phyloP scores from a whole-genome alignment of 2,113 vertebrate genomes.

The Lipotes vexillifer region DNA sequence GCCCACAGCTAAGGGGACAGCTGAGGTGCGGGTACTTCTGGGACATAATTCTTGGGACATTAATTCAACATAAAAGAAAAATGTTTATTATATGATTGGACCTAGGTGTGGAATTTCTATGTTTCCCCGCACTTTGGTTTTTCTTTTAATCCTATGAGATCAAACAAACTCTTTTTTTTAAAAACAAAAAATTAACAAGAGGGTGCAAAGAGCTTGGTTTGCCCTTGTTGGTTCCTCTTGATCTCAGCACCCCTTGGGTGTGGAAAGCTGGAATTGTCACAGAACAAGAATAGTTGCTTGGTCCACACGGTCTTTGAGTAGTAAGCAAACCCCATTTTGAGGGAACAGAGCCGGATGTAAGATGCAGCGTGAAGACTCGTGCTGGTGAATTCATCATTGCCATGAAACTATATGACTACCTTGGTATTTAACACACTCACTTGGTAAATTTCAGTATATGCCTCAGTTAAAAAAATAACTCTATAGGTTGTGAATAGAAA shows the following conservation, averaged over 20 bases:
- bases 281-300: fast-evolving
- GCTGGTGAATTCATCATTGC: fast-evolving
- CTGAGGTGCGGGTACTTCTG: too few species aligned
- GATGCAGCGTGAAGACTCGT: fast-evolving
- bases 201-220: too few species aligned
- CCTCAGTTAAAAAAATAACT: too few species aligned
- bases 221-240: background rate
- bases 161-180: too few species aligned
- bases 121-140: background rate
- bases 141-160: background rate
- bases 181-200: background rate
- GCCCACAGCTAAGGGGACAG: background rate
- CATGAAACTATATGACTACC: too few species aligned
- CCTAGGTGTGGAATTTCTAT: background rate
- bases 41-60: background rate
- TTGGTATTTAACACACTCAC: too few species aligned
- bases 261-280: too few species aligned
- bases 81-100: background rate
- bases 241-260: fast-evolving
- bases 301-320: fast-evolving
- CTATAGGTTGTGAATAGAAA: too few species aligned
- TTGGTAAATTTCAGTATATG: too few species aligned
- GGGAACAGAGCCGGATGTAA: fast-evolving
- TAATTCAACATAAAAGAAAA: background rate
- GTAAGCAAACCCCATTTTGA: fast-evolving